Conservation (phyloP, 2,888 invertebrate genomes). For the Laspeyria flexula region DNA sequence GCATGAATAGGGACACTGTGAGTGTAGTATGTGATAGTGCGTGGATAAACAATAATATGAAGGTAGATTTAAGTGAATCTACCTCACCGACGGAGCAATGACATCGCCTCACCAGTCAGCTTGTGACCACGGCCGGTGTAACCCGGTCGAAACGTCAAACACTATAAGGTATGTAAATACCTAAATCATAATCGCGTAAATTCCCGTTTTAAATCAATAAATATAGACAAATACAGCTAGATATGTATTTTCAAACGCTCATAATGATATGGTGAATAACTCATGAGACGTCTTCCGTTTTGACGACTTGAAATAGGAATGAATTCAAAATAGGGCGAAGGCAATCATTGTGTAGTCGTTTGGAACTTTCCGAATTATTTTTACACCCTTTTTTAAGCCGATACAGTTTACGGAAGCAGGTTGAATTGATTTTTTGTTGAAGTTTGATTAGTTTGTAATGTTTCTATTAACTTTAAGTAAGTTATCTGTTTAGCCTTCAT, state of each 20-base stretch:
- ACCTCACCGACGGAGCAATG: too few species aligned
- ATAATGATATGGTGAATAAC: slow-evolving; percentile 65
- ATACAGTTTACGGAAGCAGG: slow-evolving; percentile 29
- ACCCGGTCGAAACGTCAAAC: too few species aligned
- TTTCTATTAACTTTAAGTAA: neutral
- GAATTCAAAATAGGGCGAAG: slow-evolving; percentile 51
- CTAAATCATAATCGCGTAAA: too few species aligned
- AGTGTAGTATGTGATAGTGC: too few species aligned
- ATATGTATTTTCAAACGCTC: slow-evolving; percentile 44
- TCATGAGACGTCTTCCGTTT: slow-evolving; percentile 62
- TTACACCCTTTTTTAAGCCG: slow-evolving; percentile 33
- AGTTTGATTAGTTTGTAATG: slow-evolving; percentile 20
- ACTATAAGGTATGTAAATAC: too few species aligned
- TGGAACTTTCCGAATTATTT: slow-evolving; percentile 41
- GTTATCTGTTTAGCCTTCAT: neutral
- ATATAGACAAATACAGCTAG: slow-evolving; percentile 24
- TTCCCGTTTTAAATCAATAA: too few species aligned
- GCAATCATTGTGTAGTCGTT: slow-evolving; percentile 39
- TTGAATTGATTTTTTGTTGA: slow-evolving; percentile 6
- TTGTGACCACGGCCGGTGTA: too few species aligned
- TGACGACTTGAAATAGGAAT: slow-evolving; percentile 54
- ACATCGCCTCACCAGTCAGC: too few species aligned
- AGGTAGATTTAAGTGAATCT: too few species aligned
- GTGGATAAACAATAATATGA: too few species aligned
- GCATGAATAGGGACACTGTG: too few species aligned